Conservation (phyloP, 2,797 vertebrate genomes). For the Avahi laniger region DNA sequence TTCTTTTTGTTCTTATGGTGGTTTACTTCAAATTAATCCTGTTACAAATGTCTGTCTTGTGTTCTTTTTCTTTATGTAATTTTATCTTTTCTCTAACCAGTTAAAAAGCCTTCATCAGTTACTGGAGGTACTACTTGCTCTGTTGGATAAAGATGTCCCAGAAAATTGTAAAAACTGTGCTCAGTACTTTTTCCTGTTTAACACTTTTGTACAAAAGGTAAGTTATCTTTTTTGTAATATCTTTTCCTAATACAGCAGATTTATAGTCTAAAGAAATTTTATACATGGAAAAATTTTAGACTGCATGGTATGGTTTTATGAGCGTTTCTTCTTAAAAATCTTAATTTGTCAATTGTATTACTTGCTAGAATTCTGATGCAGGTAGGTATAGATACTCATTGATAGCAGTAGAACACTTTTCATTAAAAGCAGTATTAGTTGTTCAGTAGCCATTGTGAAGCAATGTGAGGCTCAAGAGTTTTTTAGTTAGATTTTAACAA, state of each 20-base stretch:
- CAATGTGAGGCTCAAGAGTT: not conserved
- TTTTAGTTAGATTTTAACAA: not conserved
- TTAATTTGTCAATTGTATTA: not conserved
- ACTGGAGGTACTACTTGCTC: constrained; percentile 92
- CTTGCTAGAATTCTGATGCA: not conserved
- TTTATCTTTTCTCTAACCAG: constrained; percentile 77
- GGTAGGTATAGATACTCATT: not conserved
- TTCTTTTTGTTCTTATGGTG: constrained; percentile 51
- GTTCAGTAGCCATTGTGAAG: not conserved
- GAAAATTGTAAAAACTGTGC: constrained; percentile 99
- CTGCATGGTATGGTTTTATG: not conserved
- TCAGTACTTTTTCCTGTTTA: constrained; percentile 98
- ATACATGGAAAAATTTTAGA: not conserved
- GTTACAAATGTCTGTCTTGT: not conserved
- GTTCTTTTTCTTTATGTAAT: constrained; percentile 49
- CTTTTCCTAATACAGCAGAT: not conserved
- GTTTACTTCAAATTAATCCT: not conserved
- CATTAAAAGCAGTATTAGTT: not conserved
- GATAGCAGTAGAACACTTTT: not conserved
- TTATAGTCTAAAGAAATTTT: constrained; percentile 9
- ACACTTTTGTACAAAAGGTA: constrained; percentile 98
- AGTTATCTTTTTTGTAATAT: constrained; percentile 15
- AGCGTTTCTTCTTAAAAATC: constrained; percentile 6
- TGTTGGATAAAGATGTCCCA: constrained; percentile 98
- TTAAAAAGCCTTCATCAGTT: constrained; percentile 91